Percentiles rank a stretch among this genome's conserved stretches.
Conservation (phyloP, 2,888 invertebrate species). For the Aphidius colemani region DNA sequence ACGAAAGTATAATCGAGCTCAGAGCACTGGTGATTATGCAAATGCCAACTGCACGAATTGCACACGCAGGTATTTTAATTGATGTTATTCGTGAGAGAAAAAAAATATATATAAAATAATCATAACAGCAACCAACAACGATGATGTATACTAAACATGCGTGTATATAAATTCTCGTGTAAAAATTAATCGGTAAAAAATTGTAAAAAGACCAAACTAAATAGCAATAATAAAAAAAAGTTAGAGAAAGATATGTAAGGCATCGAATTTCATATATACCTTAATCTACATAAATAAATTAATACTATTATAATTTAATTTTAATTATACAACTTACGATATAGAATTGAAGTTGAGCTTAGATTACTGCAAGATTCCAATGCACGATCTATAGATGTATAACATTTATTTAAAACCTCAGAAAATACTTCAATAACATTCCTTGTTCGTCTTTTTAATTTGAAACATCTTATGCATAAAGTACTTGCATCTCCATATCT, state of each 20-base stretch:
- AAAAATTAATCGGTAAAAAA: too few relatives aligned
- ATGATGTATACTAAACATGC: too few relatives aligned
- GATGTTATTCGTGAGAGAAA: slow-evolving; percentile 35
- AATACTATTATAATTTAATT: too few relatives aligned
- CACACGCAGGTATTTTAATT: slow-evolving; percentile 36
- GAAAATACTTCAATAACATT: slow-evolving; percentile 69
- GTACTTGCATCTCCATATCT: slow-evolving; percentile 62
- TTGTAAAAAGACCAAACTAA: too few relatives aligned
- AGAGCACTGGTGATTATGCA: slow-evolving; percentile 32
- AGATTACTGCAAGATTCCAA: slow-evolving; percentile 62
- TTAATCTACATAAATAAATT: too few relatives aligned
- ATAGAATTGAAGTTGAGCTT: slow-evolving; percentile 62
- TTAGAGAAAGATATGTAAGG: too few relatives aligned
- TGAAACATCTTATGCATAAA: slow-evolving; percentile 68
- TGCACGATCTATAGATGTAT: slow-evolving; percentile 66
- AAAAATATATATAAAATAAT: neutral
- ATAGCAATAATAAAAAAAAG: too few relatives aligned
- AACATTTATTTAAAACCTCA: slow-evolving; percentile 67
- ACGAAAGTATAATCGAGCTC: slow-evolving; percentile 17
- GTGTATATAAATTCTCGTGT: too few relatives aligned
- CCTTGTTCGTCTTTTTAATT: slow-evolving; percentile 65
- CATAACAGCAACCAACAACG: too few relatives aligned
- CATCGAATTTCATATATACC: too few relatives aligned
- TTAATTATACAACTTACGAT: slow-evolving; percentile 63
- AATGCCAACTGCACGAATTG: slow-evolving; percentile 27